Conservation (phyloP, 2,797 vertebrate species). For the Paguma larvata region DNA sequence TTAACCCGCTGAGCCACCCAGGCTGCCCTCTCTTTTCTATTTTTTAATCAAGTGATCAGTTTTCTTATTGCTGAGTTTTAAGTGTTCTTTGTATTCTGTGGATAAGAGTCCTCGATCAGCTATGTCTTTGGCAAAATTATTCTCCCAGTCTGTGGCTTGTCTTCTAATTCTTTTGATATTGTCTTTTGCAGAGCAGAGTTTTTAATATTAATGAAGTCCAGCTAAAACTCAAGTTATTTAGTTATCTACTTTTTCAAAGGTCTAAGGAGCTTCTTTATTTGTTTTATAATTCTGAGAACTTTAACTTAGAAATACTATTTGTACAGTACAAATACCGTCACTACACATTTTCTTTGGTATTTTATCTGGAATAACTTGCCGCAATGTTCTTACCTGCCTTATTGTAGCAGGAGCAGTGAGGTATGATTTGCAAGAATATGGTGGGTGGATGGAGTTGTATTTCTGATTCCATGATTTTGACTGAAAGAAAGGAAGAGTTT, state of each 20-base stretch:
- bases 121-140: neutral
- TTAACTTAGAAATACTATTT: neutral
- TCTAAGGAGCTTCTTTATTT: neutral
- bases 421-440: neutral
- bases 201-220: neutral
- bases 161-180: neutral
- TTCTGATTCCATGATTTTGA: slow-evolving; percentile 25
- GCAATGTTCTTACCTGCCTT: neutral
- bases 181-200: neutral
- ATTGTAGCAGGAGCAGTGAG: neutral
- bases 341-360: neutral
- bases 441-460: neutral
- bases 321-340: neutral
- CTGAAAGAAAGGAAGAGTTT: neutral
- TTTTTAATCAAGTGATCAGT: neutral
- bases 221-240: neutral
- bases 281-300: neutral
- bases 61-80: neutral
- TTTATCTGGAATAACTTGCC: neutral
- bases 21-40: neutral
- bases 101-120: neutral
- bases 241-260: neutral
- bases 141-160: neutral
- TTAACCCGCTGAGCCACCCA: too few relatives aligned
- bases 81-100: neutral